phyloP scores from a whole-genome alignment of 2,113 vertebrate species.

The Gymnocephalus cernua region DNA sequence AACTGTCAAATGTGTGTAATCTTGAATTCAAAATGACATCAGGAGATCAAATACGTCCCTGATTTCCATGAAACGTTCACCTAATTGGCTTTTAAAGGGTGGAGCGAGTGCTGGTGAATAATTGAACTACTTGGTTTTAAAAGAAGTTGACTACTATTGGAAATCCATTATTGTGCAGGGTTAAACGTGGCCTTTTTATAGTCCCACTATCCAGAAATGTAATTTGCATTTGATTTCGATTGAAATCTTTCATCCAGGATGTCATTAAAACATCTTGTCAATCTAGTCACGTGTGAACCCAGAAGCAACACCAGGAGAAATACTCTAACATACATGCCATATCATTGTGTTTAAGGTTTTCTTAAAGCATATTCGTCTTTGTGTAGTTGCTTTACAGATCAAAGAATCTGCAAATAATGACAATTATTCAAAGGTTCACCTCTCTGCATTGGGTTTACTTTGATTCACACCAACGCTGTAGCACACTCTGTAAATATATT shows the following conservation, averaged over 20 bases:
- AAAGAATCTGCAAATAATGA: conserved; percentile 16
- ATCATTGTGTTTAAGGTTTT: neutral
- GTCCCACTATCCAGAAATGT: conserved; percentile 44
- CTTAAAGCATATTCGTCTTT: neutral
- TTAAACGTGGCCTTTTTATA: conserved; percentile 46
- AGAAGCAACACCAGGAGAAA: neutral
- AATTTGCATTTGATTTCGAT: conserved; percentile 60
- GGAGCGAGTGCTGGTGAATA: conserved; percentile 57
- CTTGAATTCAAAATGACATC: conserved; percentile 68
- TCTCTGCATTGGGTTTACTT: conserved; percentile 22
- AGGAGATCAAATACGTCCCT: conserved; percentile 67
- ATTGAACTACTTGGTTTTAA: conserved; percentile 66
- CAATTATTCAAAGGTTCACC: conserved; percentile 5
- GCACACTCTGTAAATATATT: conserved; percentile 22
- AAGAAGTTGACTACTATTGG: conserved; percentile 47
- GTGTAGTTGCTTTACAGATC: conserved; percentile 6
- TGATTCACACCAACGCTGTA: neutral
- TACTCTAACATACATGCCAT: neutral
- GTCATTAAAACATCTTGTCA: conserved; percentile 39
- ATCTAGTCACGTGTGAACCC: conserved; percentile 32
- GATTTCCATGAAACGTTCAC: conserved; percentile 68
- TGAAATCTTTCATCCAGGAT: conserved; percentile 17
- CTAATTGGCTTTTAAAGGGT: conserved; percentile 74
- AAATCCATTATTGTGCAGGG: conserved; percentile 55
- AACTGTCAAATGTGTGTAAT: conserved; percentile 67